Evolutionary conservation across 2,888 invertebrate species (phyloP), one percentile per base, ranked within the genome.

Genomic region (Scrobipalpa costella): DNA sequence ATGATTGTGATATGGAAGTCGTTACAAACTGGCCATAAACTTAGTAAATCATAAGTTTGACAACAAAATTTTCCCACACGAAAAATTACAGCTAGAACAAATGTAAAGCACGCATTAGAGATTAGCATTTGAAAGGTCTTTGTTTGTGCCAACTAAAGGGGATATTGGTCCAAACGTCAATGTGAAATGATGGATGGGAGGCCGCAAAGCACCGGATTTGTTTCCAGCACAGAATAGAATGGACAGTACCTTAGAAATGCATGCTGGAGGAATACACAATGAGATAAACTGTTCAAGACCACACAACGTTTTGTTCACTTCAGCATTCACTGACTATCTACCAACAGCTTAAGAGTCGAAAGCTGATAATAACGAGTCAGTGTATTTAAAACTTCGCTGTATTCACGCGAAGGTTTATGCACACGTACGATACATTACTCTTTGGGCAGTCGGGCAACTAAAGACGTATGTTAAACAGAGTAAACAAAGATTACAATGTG

Each of bases 51-150:
- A n/a, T 44, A 15, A 15, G 15, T 27, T 27, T 27, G 27, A 27
- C 59, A 36, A 57, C 40, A 34, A 57, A 57, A 66, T 66, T 52
- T 47, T 62, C 55, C 60, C 52, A 55, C 52, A 55, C 47, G 47
- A 49, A 64, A 65, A 55, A 55, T 55, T 55, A 63, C 60, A 65
- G 71, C 76, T 85, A 85, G 86, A 87, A 90, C 89, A 84, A 86
- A 90, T 86, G 85, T 83, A 70, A 68, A 67, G 80, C 90, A 91
- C 90, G 90, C 89, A 85, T 85, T 73, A 69, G 68, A 80, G 78
- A 90, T 91, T 90, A 89, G 83, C 89, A 88, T 90, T 88, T 87
- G 84, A 90, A 90, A 87, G 83, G 85, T 81, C 77, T 83, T 86
- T 89, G 89, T 91, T 90, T 90, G 87, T 84, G 83, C 34, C 27